These are phyloP conservation scores for Macroglossus sobrinus DNA, from an alignment of 2,113 vertebrate genomes.

Conservation along the genomic window DNA sequence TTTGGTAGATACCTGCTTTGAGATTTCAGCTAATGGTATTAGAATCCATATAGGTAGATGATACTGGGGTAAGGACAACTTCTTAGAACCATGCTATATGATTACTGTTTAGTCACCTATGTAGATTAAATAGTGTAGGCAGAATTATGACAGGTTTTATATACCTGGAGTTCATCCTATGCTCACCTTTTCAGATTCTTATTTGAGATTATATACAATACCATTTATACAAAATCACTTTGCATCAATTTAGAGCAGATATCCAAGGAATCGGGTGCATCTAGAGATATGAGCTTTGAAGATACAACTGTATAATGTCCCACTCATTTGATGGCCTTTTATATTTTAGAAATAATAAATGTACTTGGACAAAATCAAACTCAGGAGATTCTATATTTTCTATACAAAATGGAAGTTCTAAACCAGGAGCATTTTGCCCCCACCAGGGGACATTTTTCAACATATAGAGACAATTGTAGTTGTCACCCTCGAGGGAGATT, in stretches of 20 bases:
- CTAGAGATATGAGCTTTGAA: not conserved
- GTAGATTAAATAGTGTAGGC: slow-evolving; percentile 56
- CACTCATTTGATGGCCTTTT: not conserved
- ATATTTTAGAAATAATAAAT: not conserved
- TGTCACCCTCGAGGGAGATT: not conserved
- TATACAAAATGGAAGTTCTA: not conserved
- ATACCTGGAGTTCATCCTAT: not conserved
- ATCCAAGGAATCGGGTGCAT: not conserved
- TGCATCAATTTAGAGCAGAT: not conserved
- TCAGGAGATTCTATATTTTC: not conserved
- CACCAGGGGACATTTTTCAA: not conserved
- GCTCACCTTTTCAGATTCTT: not conserved
- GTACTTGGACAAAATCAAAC: not conserved
- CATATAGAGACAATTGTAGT: not conserved
- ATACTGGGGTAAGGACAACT: not conserved
- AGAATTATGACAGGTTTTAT: slow-evolving; percentile 46
- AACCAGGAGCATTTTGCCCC: not conserved
- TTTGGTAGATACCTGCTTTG: slow-evolving; percentile 68
- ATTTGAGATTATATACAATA: not conserved
- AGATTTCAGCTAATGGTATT: slow-evolving; percentile 59
- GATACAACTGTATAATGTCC: not conserved
- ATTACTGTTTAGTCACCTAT: slow-evolving; percentile 44
- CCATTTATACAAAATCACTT: not conserved
- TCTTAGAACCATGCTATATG: not conserved
- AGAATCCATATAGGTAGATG: slow-evolving; percentile 54